Evolutionary conservation across 2,888 invertebrate species (phyloP).

Genomic region (Lasioglossum calceatum): DNA sequence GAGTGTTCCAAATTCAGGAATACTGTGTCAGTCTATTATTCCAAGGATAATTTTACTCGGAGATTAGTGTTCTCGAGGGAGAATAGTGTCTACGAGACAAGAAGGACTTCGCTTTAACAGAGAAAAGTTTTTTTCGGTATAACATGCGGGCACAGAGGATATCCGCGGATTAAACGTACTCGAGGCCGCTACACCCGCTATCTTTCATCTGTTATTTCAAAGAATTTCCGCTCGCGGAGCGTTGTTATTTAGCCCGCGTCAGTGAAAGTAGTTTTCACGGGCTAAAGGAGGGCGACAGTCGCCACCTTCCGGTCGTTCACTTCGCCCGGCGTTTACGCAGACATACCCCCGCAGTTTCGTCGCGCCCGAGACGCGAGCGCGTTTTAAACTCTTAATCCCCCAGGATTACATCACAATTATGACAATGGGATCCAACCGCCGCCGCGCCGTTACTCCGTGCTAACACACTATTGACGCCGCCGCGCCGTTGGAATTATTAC

Average conservation of each 20-base stretch:
- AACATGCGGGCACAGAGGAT: not conserved
- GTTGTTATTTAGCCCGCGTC: constrained; percentile 41
- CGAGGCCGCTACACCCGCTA: not conserved
- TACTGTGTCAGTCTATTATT: not conserved
- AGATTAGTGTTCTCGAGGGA: not conserved
- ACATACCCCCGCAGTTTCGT: constrained; percentile 23
- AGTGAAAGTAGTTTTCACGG: constrained; percentile 54
- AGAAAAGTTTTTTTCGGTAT: not conserved
- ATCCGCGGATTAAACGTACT: constrained; percentile 29
- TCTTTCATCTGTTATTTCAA: constrained; percentile 48
- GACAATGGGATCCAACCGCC: constrained; percentile 38
- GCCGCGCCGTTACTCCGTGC: constrained; percentile 20
- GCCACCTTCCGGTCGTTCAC: constrained; percentile 36
- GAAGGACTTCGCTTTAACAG: not conserved
- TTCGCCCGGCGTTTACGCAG: constrained; percentile 51
- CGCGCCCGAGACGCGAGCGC: constrained; percentile 4
- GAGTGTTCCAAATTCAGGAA: not conserved
- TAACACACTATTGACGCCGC: constrained; percentile 29
- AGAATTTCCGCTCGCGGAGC: constrained; percentile 29
- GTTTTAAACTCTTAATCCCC: constrained; percentile 55
- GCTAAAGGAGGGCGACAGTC: constrained; percentile 29
- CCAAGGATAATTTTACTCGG: not conserved
- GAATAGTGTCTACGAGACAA: not conserved
- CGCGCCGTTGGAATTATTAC: constrained; percentile 14
- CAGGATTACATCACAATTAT: constrained; percentile 57